phyloP scores from a whole-genome alignment of 2,888 invertebrate species.

The Cerceris rybyensis region DNA sequence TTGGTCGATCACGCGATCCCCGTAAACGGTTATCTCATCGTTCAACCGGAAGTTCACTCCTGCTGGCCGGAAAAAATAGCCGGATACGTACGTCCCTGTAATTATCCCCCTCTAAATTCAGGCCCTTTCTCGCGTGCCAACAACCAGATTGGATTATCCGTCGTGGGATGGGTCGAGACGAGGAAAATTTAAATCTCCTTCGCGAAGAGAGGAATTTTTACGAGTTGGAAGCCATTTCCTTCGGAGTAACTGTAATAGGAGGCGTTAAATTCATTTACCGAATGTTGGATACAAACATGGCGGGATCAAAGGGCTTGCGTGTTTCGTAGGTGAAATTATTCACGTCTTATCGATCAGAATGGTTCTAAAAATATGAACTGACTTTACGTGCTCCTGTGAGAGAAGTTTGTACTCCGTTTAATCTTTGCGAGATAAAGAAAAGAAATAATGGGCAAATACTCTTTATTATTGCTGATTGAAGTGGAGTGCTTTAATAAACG shows the following conservation, averaged over 20 bases:
- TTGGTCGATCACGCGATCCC: conserved; percentile 65
- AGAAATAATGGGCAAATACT: no score
- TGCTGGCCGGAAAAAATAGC: conserved; percentile 53
- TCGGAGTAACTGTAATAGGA: not conserved
- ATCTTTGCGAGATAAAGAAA: no score
- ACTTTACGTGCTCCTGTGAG: no score
- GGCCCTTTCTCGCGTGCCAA: conserved; percentile 24
- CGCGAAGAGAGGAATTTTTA: conserved; percentile 1
- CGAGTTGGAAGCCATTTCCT: conserved; percentile 11
- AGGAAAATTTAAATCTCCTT: conserved; percentile 35
- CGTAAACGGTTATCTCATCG: conserved; percentile 70
- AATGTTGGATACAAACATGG: not conserved
- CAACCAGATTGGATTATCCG: conserved; percentile 21
- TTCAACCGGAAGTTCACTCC: conserved; percentile 54
- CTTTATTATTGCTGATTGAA: no score
- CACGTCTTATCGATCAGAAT: no score
- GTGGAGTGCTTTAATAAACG: no score
- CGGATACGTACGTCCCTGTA: conserved; percentile 47
- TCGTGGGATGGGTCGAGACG: conserved; percentile 36
- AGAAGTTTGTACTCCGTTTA: no score
- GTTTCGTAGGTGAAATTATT: no score
- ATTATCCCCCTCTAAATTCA: conserved; percentile 57
- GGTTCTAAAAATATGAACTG: no score
- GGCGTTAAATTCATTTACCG: not conserved
- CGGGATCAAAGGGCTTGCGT: not conserved